Evolutionary conservation across 2,888 invertebrate genomes (phyloP).

Genomic region (Megamerina dolium): DNA sequence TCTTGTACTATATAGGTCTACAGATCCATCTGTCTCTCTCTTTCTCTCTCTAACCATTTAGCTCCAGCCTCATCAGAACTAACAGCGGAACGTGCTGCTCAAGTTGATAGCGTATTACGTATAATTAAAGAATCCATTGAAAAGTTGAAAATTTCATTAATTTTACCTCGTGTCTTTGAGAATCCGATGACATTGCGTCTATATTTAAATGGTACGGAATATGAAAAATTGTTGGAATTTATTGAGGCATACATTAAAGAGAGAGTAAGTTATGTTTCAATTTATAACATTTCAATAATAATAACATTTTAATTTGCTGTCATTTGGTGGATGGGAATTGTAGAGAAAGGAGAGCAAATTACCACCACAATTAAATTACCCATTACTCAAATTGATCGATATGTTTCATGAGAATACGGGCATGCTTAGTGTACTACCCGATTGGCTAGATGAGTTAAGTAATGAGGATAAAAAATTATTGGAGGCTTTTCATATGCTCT

Average conservation of each 20-base stretch:
- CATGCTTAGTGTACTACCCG: conserved; percentile 16
- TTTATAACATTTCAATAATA: not conserved
- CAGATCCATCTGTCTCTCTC: too few relatives aligned
- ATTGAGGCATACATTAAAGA: conserved; percentile 20
- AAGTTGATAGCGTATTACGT: conserved; percentile 26
- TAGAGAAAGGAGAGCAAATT: conserved; percentile 2
- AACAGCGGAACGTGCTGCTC: conserved; percentile 26
- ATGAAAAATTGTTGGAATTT: conserved; percentile 17
- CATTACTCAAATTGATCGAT: conserved; percentile 22
- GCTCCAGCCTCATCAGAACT: too few relatives aligned
- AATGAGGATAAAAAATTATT: conserved; percentile 19
- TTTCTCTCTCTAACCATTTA: too few relatives aligned
- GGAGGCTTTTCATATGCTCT: conserved; percentile 19
- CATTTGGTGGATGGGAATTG: not conserved
- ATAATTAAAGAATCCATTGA: conserved; percentile 25
- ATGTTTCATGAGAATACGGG: conserved; percentile 20
- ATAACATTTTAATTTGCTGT: not conserved
- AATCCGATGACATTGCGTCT: conserved; percentile 18
- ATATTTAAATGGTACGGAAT: conserved; percentile 17
- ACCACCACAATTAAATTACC: conserved; percentile 11
- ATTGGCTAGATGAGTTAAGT: conserved; percentile 17
- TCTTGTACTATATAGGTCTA: too few relatives aligned
- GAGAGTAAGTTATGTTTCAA: too few relatives aligned
- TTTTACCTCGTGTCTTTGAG: conserved; percentile 26
- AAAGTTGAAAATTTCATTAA: conserved; percentile 27